phyloP scores from a whole-genome alignment of 2,888 invertebrate genomes.

The Scelioninae gen. 1 region DNA sequence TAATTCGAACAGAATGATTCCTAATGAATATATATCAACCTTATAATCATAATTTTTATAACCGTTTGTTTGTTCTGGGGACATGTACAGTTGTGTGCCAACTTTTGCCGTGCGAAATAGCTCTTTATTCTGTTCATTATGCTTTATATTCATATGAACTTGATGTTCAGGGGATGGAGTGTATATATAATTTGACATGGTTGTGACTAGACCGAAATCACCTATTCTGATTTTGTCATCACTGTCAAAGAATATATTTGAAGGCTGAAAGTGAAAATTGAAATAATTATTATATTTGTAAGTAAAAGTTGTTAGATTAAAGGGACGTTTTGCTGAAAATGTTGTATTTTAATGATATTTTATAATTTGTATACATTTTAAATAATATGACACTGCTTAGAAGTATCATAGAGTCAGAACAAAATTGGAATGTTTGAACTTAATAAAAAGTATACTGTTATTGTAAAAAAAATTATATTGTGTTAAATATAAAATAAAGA shows the following conservation, averaged over 20 bases:
- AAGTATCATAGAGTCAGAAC: no score
- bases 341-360: no score
- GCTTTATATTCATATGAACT: no score
- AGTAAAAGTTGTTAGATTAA: no score
- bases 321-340: no score
- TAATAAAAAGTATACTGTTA: no score
- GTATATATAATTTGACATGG: slow-evolving; percentile 89
- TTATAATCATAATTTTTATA: slow-evolving; percentile 93
- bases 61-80: slow-evolving; percentile 95
- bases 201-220: slow-evolving; percentile 98
- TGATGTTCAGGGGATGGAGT: slow-evolving; percentile 80
- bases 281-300: no score
- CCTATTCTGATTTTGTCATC: slow-evolving; percentile 97
- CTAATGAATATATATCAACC: slow-evolving; percentile 97
- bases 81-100: slow-evolving; percentile 98
- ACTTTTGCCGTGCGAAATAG: slow-evolving; percentile 86
- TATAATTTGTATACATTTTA: no score
- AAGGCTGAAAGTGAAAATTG: slow-evolving; percentile 87
- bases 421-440: no score
- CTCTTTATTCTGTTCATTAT: slow-evolving; percentile 80
- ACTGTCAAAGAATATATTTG: slow-evolving; percentile 96
- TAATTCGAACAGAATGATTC: slow-evolving; percentile 96
- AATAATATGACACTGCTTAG: no score
- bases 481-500: no score
- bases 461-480: no score